Conservation (phyloP, 2,888 invertebrate species). For the Athripsodes cinereus region DNA sequence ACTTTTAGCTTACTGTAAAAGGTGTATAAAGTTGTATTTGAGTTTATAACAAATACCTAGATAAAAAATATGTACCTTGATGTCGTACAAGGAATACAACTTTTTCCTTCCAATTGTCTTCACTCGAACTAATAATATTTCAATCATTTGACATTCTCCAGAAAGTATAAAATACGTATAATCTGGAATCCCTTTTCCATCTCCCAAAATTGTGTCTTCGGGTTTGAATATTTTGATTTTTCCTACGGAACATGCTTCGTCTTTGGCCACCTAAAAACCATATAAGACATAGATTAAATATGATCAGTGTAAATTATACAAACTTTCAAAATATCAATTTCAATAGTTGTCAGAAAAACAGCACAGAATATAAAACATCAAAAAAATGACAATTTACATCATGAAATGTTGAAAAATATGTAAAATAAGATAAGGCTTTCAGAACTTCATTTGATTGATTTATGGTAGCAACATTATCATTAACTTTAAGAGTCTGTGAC, state of each 20-base stretch:
- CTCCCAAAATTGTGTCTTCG: constrained; percentile 23
- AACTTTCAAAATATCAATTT: background rate
- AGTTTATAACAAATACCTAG: too few species aligned
- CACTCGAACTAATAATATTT: constrained; percentile 46
- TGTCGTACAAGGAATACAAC: constrained; percentile 45
- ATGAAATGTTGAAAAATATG: constrained; percentile 58
- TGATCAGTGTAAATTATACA: too few species aligned
- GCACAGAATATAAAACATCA: constrained; percentile 19
- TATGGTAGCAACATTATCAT: constrained; percentile 42
- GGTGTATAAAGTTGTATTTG: too few species aligned
- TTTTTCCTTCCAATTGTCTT: constrained; percentile 35
- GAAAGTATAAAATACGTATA: constrained; percentile 42
- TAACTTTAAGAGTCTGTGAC: constrained; percentile 38
- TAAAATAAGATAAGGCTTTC: constrained; percentile 53
- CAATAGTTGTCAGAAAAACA: background rate
- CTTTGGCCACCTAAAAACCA: constrained; percentile 43
- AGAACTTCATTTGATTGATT: constrained; percentile 58
- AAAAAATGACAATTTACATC: too few species aligned
- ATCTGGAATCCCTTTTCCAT: constrained; percentile 35
- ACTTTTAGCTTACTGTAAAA: too few species aligned
- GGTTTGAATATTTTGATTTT: constrained; percentile 20
- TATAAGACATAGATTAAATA: background rate
- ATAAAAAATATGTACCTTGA: constrained; percentile 39
- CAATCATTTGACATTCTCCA: constrained; percentile 49
- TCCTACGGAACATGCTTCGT: constrained; percentile 56